These are phyloP conservation scores for Pterostichus niger DNA, from an alignment of 2,888 invertebrate species.

Conservation along the genomic window DNA sequence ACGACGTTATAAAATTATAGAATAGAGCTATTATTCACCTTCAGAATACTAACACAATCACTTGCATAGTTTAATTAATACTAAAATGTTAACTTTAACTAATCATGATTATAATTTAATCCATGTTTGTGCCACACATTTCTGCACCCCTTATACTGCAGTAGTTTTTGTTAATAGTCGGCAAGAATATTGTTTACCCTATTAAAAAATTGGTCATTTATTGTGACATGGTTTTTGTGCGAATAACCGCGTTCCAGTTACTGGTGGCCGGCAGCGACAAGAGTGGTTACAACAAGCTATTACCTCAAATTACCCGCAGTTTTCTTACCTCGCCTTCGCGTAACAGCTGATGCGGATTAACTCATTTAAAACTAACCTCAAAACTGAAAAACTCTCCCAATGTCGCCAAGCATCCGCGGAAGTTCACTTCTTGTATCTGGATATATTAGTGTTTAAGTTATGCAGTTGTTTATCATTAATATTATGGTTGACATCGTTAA, in stretches of 20 bases:
- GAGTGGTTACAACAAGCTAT: constrained; percentile 7
- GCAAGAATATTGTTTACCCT: constrained; percentile 18
- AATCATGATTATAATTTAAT: constrained; percentile 26
- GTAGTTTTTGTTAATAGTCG: constrained; percentile 2
- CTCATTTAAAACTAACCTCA: constrained; percentile 13
- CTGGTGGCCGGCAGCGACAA: constrained; percentile 23
- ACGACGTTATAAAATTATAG: constrained; percentile 4
- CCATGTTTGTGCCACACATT: constrained; percentile 31
- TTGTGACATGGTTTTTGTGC: constrained; percentile 44
- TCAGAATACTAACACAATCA: constrained; percentile 9
- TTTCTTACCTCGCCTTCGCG: constrained; percentile 4
- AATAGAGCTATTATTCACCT: constrained; percentile 25
- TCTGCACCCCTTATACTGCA: constrained; percentile 23
- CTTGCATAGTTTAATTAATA: neutral
- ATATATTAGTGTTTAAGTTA: constrained; percentile 2
- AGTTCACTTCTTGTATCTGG: neutral
- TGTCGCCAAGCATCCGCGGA: neutral
- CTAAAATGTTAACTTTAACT: constrained; percentile 27
- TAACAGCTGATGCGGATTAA: constrained; percentile 44
- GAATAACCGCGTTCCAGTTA: constrained; percentile 34
- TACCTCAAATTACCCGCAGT: constrained; percentile 60
- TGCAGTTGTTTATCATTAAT: constrained; percentile 40
- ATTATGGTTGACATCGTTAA: constrained; percentile 28
- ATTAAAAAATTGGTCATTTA: constrained; percentile 54
- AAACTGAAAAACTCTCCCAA: constrained; percentile 20